Conservation (phyloP, 2,113 vertebrate species). For the Sinocyclocheilus rhinocerous region DNA sequence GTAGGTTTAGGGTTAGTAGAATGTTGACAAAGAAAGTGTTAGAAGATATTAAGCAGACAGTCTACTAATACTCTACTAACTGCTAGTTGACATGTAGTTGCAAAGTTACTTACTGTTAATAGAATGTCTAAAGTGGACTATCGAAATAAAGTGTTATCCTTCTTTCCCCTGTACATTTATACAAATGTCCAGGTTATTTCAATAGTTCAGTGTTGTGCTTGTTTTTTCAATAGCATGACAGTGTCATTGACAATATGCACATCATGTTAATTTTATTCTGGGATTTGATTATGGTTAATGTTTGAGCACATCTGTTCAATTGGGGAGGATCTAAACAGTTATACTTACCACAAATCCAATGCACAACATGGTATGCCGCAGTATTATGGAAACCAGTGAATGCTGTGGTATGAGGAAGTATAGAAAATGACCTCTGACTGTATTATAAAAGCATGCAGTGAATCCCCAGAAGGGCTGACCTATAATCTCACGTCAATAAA, state of each 20-base stretch:
- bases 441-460: conserved; percentile 19
- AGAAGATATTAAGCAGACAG: too few relatives aligned
- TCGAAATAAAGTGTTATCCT: too few relatives aligned
- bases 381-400: background rate
- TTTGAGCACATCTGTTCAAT: background rate
- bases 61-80: too few relatives aligned
- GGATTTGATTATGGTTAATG: too few relatives aligned
- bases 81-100: too few relatives aligned
- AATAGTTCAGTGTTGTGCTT: background rate
- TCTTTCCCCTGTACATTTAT: conserved; percentile 6
- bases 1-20: too few relatives aligned
- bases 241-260: background rate
- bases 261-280: background rate
- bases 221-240: background rate
- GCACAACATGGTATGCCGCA: background rate
- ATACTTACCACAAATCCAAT: background rate
- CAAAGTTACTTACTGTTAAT: too few relatives aligned
- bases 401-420: background rate
- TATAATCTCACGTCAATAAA: conserved; percentile 23
- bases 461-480: background rate
- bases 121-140: too few relatives aligned
- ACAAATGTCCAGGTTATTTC: background rate
- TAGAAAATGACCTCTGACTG: conserved; percentile 18
- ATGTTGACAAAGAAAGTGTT: too few relatives aligned
- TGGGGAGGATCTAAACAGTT: background rate